A percentile compares a stretch with the other conserved stretches of the same genome.
phyloP scores from a whole-genome alignment of 2,888 invertebrate species.

The Entomobrya proxima region DNA sequence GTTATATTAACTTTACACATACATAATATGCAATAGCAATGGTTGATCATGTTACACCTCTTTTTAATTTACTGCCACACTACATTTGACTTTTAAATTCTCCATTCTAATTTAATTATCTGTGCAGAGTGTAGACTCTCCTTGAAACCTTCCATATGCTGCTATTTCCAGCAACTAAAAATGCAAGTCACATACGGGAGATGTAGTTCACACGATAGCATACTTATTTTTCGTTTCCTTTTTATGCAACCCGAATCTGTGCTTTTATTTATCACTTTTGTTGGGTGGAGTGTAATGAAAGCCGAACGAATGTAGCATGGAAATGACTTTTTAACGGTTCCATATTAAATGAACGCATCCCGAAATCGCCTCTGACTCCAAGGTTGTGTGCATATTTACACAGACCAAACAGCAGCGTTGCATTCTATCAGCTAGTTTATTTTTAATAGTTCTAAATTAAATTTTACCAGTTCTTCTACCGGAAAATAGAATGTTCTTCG shows the following conservation, averaged over 20 bases:
- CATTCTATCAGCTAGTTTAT: too few relatives aligned
- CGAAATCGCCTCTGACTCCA: neutral
- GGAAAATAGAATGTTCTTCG: too few relatives aligned
- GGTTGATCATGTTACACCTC: neutral
- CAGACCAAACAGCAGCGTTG: too few relatives aligned
- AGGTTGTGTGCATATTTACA: conserved; percentile 21
- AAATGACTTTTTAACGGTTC: conserved; percentile 35
- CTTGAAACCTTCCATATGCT: neutral
- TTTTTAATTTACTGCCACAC: conserved; percentile 28
- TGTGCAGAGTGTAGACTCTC: neutral
- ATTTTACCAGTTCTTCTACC: too few relatives aligned
- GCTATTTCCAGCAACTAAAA: neutral
- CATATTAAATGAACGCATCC: neutral
- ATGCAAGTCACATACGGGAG: neutral
- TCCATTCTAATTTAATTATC: conserved; percentile 42
- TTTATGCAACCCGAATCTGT: neutral
- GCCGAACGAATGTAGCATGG: neutral
- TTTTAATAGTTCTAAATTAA: too few relatives aligned
- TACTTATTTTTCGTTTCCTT: neutral
- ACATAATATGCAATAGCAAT: too few relatives aligned
- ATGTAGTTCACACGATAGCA: neutral
- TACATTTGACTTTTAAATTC: conserved; percentile 58
- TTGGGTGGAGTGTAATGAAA: neutral
- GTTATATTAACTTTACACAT: too few relatives aligned
- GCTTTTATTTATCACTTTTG: neutral